These are phyloP conservation scores for Mesochorus sp. DNA, from an alignment of 2,888 invertebrate genomes.

Conservation along the genomic window DNA sequence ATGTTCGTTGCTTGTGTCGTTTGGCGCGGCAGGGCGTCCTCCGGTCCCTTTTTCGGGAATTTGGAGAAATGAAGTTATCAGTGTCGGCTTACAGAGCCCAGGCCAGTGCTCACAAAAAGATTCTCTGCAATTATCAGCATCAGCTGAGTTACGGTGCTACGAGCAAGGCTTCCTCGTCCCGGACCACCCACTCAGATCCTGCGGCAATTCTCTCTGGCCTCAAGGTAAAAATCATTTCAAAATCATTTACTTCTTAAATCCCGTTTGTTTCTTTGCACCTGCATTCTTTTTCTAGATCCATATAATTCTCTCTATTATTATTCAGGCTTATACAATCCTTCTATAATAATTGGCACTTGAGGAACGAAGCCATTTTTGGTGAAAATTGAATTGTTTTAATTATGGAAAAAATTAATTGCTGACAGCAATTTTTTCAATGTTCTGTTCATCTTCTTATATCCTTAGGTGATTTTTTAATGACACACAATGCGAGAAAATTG, in stretches of 20 bases:
- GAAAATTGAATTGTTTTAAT: too few species aligned
- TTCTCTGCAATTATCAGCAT: constrained; percentile 90
- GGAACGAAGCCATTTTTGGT: too few species aligned
- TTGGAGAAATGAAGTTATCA: constrained; percentile 90
- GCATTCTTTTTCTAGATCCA: background rate
- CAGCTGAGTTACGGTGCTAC: constrained; percentile 87
- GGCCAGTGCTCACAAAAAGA: constrained; percentile 94
- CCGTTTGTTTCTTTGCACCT: background rate
- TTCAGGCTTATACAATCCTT: too few species aligned
- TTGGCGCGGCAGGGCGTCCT: constrained; percentile 69
- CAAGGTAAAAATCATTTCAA: constrained; percentile 81
- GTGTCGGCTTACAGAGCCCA: constrained; percentile 94
- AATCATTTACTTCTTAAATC: background rate
- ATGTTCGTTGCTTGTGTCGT: constrained; percentile 69
- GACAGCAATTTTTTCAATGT: too few species aligned
- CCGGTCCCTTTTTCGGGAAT: constrained; percentile 73
- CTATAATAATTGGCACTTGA: too few species aligned
- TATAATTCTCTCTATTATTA: too few species aligned
- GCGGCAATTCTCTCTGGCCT: constrained; percentile 82
- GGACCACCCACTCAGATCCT: constrained; percentile 84
- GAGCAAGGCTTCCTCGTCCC: constrained; percentile 78
- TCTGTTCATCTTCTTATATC: too few species aligned
- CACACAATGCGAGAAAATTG: too few species aligned
- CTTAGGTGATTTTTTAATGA: too few species aligned
- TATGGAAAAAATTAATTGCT: too few species aligned